Conservation (phyloP, 2,888 invertebrate species). For the Thyatira batis region DNA sequence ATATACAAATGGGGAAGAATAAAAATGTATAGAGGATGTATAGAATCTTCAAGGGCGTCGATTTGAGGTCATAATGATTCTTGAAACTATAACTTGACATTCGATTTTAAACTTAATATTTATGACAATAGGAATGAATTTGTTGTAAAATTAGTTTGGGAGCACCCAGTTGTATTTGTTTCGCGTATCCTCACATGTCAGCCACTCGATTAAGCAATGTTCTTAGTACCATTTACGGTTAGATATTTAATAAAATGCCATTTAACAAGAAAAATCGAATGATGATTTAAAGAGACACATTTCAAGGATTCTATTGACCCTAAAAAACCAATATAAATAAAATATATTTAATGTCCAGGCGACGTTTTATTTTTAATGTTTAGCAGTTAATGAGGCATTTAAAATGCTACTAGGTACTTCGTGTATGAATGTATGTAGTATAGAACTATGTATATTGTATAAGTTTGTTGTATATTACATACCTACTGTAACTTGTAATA, state of each 20-base stretch:
- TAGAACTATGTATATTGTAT: conserved; percentile 34
- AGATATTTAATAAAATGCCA: background rate
- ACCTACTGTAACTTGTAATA: conserved; percentile 23
- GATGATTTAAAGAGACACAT: background rate
- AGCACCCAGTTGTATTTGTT: background rate
- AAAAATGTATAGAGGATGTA: conserved; percentile 34
- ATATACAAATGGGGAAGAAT: conserved; percentile 11
- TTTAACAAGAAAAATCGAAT: background rate
- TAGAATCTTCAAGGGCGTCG: conserved; percentile 29
- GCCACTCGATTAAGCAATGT: background rate
- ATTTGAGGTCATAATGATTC: conserved; percentile 17
- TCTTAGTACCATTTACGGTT: background rate
- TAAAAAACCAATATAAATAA: background rate
- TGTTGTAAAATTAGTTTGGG: background rate
- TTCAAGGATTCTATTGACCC: background rate
- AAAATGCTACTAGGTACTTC: conserved; percentile 39
- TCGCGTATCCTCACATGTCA: too few species aligned
- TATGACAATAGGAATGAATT: background rate
- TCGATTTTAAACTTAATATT: background rate
- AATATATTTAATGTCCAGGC: conserved; percentile 4
- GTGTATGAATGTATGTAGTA: conserved; percentile 34
- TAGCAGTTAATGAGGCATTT: conserved; percentile 27
- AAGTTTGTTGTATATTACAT: conserved; percentile 55
- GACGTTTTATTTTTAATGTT: conserved; percentile 21
- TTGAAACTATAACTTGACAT: background rate